Evolutionary conservation across 2,113 vertebrate genomes (phyloP), one percentile per base, ranked within the genome.

Genomic region (Dascyllus trimaculatus): DNA sequence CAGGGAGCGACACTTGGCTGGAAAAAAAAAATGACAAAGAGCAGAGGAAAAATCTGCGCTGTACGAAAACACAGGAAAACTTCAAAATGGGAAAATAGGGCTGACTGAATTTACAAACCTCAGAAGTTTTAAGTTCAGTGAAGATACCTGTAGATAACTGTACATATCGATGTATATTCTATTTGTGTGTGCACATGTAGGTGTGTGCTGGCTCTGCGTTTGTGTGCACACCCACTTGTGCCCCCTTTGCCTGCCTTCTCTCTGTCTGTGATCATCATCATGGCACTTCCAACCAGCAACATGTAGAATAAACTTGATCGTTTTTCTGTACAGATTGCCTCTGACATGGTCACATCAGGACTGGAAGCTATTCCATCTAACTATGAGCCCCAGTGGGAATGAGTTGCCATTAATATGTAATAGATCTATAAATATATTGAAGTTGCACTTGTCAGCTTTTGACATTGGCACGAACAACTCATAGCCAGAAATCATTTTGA

Each of bases 81-180:
- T 88, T 91, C 91, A 86, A 87, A 78, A 89, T 89, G 95, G 95
- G 94, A 94, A 92, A 92, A 95, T 93, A 95, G 95, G 95, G 95
- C 94, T 95, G 91, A 89, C 93, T 94, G 94, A 94, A 93, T 87
- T 90, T 75, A 86, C 88, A 92, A 92, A 94, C 93, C 76, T 76
- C 70, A 60, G 61, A 70, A 19, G 93, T 92, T 94, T 94, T 89
- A 88, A 86, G 74, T 94, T 94, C 94, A 93, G 93, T 91, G 80
- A 91, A 76, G 85, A 94, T 80, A 90, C 85, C 76, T 95, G 94
- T 95, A 94, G 74, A 94, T 94, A 94, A 32, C 35, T 95, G 93
- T 95, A 93, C 84, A 95, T 93, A 94, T 66, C 22, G 43, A 58
- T 83, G 80, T 91, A 48, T 83, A 79, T 56, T 87, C 61, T 66